Evolutionary conservation across 2,888 invertebrate genomes (phyloP), one percentile per base, ranked within the genome.

Genomic region (Nematopogon swammerdamellus): DNA sequence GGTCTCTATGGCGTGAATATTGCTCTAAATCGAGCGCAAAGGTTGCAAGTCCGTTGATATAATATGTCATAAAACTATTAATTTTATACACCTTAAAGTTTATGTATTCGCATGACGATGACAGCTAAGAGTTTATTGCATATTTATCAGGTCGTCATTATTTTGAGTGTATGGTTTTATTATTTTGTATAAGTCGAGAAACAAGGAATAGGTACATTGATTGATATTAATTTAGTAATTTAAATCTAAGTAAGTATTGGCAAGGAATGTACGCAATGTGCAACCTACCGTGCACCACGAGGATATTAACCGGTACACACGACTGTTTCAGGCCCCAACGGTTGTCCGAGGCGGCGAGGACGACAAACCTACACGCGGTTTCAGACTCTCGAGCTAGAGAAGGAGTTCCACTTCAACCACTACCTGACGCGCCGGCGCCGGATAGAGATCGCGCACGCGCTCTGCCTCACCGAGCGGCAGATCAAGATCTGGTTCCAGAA

Each of bases 401-500:
- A 97, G 80, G 97, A 97, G 83, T 97, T 97, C 82, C 95, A 97
- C 70, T 96, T 95, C 82, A 97, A 97, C 81, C 95, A 96, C 70
- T 97, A 97, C 79, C 84, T 97, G 73, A 97, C 97, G 62, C 86
- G 97, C 68, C 85, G 97, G 70, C 88, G 97, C 73, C 86, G 97
- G 81, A 96, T 97, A 80, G 97, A 97, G 80, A 97, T 97, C 61
- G 96, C 97, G 45, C 96, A 97, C 75, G 94, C 95, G 50, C 87
- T 97, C 53, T 95, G 95, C 74, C 86, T 97, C 62, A 95, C 96
- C 60, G 97, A 97, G 80, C 84, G 97, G 64, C 97, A 97, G 83
- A 97, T 95, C 68, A 95, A 95, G 82, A 95, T 95, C 72, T 94
- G 94, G 94, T 95, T 97, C 82, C 96, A 97, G 75, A 97, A 97